These are phyloP conservation scores for Acromyrmex charruanus DNA, from an alignment of 1,140 invertebrate species.

Conservation along the genomic window DNA sequence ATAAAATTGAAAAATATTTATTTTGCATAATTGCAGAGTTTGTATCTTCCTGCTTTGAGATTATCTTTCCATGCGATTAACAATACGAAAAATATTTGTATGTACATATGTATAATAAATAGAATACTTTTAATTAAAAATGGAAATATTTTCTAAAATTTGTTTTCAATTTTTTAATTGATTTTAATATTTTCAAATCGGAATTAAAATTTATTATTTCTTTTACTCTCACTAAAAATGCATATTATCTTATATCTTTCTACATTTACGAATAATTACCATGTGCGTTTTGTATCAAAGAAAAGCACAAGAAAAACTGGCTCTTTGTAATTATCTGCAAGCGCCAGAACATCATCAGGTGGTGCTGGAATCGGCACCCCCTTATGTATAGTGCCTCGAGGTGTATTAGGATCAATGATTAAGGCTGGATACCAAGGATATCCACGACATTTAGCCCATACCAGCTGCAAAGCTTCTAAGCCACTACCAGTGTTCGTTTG, in stretches of 20 bases:
- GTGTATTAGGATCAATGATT: slow-evolving; percentile 97
- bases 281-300: slow-evolving; percentile 98
- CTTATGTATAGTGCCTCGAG: slow-evolving; percentile 96
- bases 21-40: not conserved
- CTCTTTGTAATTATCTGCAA: slow-evolving; percentile 93
- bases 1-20: not conserved
- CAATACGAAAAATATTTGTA: not conserved
- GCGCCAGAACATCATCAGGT: slow-evolving; percentile 95
- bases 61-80: not conserved
- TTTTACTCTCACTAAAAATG: not conserved
- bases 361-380: slow-evolving; percentile 97
- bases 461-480: slow-evolving; percentile 94
- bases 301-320: slow-evolving; percentile 96
- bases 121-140: too few species aligned
- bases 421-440: slow-evolving; percentile 99
- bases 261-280: slow-evolving; percentile 85
- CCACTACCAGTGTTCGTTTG: slow-evolving; percentile 70
- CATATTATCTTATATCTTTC: not conserved
- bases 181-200: slow-evolving; percentile 2
- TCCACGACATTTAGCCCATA: slow-evolving; percentile 98
- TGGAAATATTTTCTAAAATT: too few species aligned
- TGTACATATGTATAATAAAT: not conserved
- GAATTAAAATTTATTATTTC: not conserved
- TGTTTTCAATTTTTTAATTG: too few species aligned
- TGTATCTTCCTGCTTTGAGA: not conserved